Conservation (phyloP, 2,888 invertebrate genomes). For the Tachina grossa region DNA sequence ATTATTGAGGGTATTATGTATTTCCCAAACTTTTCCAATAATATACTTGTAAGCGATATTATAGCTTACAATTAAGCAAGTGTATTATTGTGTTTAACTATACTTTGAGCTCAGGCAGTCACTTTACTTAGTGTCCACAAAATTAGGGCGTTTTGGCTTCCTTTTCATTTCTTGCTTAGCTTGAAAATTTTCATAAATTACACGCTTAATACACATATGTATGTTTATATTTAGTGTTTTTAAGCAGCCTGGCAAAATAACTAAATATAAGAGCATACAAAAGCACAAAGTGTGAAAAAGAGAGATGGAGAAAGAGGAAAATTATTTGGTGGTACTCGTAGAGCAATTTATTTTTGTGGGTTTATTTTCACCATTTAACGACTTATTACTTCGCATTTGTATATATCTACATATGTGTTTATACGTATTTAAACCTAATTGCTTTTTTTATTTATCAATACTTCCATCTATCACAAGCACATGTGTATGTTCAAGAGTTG, state of each 20-base stretch:
- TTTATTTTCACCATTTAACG: background rate
- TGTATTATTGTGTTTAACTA: too few relatives aligned
- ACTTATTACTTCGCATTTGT: background rate
- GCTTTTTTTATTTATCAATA: background rate
- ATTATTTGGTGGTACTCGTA: too few relatives aligned
- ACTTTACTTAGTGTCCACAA: too few relatives aligned
- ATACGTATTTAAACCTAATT: conserved; percentile 3
- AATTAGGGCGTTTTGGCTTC: background rate
- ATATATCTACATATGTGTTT: too few relatives aligned
- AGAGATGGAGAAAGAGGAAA: background rate
- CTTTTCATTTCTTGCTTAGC: background rate
- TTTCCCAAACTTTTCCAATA: too few relatives aligned
- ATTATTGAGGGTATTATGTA: background rate
- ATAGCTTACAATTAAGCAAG: too few relatives aligned
- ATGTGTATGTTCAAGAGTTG: background rate
- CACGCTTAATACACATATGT: conserved; percentile 3
- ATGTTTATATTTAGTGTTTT: conserved; percentile 30
- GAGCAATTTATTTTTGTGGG: background rate
- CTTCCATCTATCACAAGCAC: background rate
- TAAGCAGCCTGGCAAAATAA: background rate
- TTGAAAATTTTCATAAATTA: conserved; percentile 23
- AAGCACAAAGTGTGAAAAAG: background rate
- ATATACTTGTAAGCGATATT: too few relatives aligned
- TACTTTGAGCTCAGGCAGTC: too few relatives aligned
- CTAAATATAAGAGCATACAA: too few relatives aligned